Percentiles rank a stretch among this genome's conserved stretches.
These are phyloP conservation scores for Cheirogaleus major DNA, from an alignment of 2,797 vertebrate genomes.

Conservation along the genomic window DNA sequence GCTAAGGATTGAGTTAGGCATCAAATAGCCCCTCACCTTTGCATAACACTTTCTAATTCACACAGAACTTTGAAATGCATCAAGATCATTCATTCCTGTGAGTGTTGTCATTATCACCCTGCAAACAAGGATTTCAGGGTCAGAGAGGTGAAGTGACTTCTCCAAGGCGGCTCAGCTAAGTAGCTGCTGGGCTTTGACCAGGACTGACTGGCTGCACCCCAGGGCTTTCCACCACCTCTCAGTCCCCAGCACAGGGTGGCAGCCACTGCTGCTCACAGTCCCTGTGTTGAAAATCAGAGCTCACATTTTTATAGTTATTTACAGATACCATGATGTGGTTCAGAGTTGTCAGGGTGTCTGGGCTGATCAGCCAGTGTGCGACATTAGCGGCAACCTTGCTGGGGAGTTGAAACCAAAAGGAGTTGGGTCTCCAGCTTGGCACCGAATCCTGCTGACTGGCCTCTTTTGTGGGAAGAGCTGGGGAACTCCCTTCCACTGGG, in stretches of 20 bases:
- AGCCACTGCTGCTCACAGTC: neutral
- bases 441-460: neutral
- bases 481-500: neutral
- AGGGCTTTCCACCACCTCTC: neutral
- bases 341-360: neutral
- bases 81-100: neutral
- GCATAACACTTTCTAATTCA: neutral
- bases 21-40: accelerated
- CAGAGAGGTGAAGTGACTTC: neutral
- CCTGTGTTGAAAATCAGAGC: neutral
- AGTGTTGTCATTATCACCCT: neutral
- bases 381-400: neutral
- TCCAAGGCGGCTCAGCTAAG: neutral
- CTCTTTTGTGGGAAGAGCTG: neutral
- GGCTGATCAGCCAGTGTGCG: neutral
- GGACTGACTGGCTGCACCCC: neutral
- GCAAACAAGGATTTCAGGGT: neutral
- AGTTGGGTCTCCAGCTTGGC: neutral
- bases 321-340: neutral
- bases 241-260: neutral
- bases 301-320: neutral
- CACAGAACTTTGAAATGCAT: neutral
- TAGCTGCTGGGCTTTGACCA: neutral
- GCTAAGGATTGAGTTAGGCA: neutral
- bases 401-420: neutral